These are phyloP conservation scores for Pavo muticus DNA, from an alignment of 2,113 vertebrate species.

Conservation along the genomic window DNA sequence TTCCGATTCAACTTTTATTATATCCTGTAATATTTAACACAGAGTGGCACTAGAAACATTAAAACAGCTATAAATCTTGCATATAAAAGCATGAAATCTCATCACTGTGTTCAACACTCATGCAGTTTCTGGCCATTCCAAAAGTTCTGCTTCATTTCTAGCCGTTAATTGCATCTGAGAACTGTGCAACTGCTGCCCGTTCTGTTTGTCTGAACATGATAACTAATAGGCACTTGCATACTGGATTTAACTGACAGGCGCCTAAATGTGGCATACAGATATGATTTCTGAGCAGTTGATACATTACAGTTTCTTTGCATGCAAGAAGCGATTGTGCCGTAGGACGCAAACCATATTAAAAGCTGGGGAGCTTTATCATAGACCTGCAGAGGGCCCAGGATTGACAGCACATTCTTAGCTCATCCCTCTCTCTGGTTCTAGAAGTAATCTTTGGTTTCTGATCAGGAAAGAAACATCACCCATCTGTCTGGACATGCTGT, in stretches of 20 bases:
- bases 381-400: not conserved
- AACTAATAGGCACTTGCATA: not conserved
- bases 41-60: not conserved
- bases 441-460: not conserved
- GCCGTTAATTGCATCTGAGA: conserved; percentile 31
- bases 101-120: not conserved
- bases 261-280: not conserved
- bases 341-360: not conserved
- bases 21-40: not conserved
- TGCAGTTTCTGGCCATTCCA: not conserved
- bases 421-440: not conserved
- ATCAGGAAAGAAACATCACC: not conserved
- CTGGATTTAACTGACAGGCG: not conserved
- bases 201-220: not conserved
- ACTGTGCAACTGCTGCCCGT: not conserved
- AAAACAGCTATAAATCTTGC: not conserved
- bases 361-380: not conserved
- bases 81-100: not conserved
- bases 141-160: conserved; percentile 45
- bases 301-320: not conserved
- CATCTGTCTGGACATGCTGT: not conserved
- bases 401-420: not conserved
- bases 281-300: not conserved
- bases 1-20: not conserved
- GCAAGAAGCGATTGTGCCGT: not conserved